phyloP scores from a whole-genome alignment of 1,140 invertebrate species.

The Subanguina moxae region DNA sequence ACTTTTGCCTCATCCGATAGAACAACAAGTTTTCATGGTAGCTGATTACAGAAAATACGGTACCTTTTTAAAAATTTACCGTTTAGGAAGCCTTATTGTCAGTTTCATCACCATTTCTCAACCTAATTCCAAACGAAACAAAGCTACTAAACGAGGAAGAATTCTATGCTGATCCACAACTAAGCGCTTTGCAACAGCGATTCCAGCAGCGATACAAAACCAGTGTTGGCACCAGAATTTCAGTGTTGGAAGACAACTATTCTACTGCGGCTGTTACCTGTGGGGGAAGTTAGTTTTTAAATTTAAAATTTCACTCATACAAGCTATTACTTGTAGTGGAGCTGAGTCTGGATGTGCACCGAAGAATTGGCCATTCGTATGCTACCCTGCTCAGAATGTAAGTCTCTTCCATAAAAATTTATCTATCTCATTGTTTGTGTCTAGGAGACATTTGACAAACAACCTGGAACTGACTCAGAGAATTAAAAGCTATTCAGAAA shows the following conservation, averaged over 20 bases:
- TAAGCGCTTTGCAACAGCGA: not conserved
- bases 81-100: too few relatives aligned
- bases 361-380: constrained; percentile 22
- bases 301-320: too few relatives aligned
- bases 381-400: constrained; percentile 11
- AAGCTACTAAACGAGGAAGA: constrained; percentile 21
- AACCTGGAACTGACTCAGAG: constrained; percentile 1
- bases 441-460: constrained; percentile 32
- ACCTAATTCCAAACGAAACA: not conserved
- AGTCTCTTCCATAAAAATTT: constrained; percentile 1
- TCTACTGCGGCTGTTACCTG: not conserved
- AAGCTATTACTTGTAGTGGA: not conserved
- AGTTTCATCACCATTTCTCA: not conserved
- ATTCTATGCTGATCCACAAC: not conserved
- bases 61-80: too few relatives aligned
- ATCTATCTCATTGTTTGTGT: constrained; percentile 3
- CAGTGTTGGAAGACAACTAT: not conserved
- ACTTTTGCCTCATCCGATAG: too few relatives aligned
- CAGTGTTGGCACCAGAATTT: not conserved
- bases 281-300: not conserved
- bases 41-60: too few relatives aligned
- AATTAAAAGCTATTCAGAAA: constrained; percentile 26
- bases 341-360: constrained; percentile 11
- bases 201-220: constrained; percentile 2
- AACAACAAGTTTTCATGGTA: too few relatives aligned